Base-by-base conservation (phyloP, 2,888 invertebrate genomes). In the Xestobium rufovillosum region DNA sequence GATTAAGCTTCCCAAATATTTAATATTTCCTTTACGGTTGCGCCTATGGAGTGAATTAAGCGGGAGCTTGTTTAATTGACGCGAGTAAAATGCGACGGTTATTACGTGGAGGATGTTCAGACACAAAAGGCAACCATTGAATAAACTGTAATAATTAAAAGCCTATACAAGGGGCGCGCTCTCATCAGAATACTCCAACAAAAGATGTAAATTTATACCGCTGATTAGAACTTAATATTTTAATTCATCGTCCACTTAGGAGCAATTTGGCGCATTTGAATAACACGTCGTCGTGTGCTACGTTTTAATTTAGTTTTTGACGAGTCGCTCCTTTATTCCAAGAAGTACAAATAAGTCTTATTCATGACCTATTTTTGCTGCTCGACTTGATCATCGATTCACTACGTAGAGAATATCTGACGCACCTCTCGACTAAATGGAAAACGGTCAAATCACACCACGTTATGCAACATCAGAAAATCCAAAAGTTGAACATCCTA, bases 1-100 rank as follows among this genome's bases (percentile, higher is more conserved):
- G 51, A 52, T 52, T 48, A 49, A 43, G 38, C 40, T 43, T 44
- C 39, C 41, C 34, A 43, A 42, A 42, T 43, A 38, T 42, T 43
- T 34, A 38, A 34, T 36, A 32, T 36, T 36, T 36, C 10, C 13
- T 14, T 13, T 10, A 34, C 32, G 19, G 10, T 14, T 12, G 12
- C 26, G 23, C 23, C 6, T 6, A 19, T 19, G 23, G 23, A 6
- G 23, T n/a, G n/a, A n/a, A n/a, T n/a, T n/a, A n/a, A n/a, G n/a
- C 23, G 6, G n/a, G 23, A 8, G 23, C 23, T n/a, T 6, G 23
- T n/a, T 6, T 19, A 19, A 19, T n/a, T n/a, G 23, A 19, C 23
- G 23, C 6, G 23, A 6, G 23, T 8, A 6, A 19, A 6, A 19
- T 8, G 6, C 23, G n/a, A n/a, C n/a, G 23, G n/a, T n/a, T n/a